Evolutionary conservation across 2,113 vertebrate species (phyloP), one percentile per base, ranked within the genome.

Genomic region (Tympanuchus pallidicinctus): DNA sequence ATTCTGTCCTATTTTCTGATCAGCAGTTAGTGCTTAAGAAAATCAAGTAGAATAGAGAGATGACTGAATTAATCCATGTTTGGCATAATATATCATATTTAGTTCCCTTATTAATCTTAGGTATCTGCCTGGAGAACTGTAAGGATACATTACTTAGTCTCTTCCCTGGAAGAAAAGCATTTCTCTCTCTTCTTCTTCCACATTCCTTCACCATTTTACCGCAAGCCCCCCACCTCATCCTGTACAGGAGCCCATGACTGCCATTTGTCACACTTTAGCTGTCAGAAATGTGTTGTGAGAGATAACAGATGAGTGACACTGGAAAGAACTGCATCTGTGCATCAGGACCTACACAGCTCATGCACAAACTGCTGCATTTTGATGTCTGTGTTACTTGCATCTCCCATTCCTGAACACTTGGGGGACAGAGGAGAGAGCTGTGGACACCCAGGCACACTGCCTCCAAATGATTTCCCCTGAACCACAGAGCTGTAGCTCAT

Each of bases 361-460:
- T 19, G 52, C 48, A 73, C 59, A 80, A 57, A 32, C 20, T 59
- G 54, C 67, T 59, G 45, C 69, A 63, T 36, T 34, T 13, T 19
- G 3, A 14, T 2, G 32, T 32, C 11, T 38, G n/a, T 11, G 1
- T 32, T 27, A 4, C 63, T 80, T 4, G 0, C 9, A 52, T 43
- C 45, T 85, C 40, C 54, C 74, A 50, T 57, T 57, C 30, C 42
- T 20, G 40, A 57, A 36, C 13, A 12, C 22, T 34, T 82, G 69
- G 22, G n/a, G 30, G 36, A 18, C 48, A 17, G 5, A 1, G 5
- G 9, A 15, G 61, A 57, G 36, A 0, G 1, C 21, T 0, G 0
- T 0, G 32, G 11, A 20, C 15, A 27, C 34, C 45, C 42, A 59
- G 16, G 30, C 5, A 73, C 6, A 7, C 21, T 13, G 69, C 57